A percentile compares a stretch with the other conserved stretches of the same genome.
These are phyloP conservation scores for Octodonta nipae DNA, from an alignment of 2,888 invertebrate genomes.

Conservation along the genomic window DNA sequence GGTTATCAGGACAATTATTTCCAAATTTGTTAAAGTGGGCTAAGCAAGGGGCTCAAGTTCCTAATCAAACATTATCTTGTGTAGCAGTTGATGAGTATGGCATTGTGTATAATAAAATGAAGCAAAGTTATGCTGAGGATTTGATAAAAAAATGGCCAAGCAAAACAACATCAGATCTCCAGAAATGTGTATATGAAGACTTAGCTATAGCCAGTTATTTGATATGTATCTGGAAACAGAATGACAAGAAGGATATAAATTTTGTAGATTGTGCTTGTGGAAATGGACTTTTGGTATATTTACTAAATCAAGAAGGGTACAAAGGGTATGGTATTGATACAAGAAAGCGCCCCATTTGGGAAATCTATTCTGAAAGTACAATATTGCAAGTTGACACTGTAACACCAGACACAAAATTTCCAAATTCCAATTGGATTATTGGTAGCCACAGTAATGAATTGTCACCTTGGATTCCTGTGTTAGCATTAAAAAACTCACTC, in stretches of 20 bases:
- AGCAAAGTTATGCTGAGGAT: slow-evolving; percentile 61
- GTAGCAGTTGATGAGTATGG: slow-evolving; percentile 58
- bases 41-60: slow-evolving; percentile 32
- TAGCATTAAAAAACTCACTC: slow-evolving; percentile 66
- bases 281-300: slow-evolving; percentile 84
- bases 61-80: slow-evolving; percentile 45
- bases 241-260: slow-evolving; percentile 24
- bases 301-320: slow-evolving; percentile 74
- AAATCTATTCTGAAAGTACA: slow-evolving; percentile 52
- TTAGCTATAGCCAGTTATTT: slow-evolving; percentile 85
- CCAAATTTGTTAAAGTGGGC: slow-evolving; percentile 52
- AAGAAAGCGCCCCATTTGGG: slow-evolving; percentile 78
- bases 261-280: slow-evolving; percentile 97
- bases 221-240: slow-evolving; percentile 56
- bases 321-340: slow-evolving; percentile 73
- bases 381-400: slow-evolving; percentile 52
- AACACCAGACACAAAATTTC: slow-evolving; percentile 48
- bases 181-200: slow-evolving; percentile 93
- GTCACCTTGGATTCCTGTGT: slow-evolving; percentile 96
- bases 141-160: slow-evolving; percentile 81
- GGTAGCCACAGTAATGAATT: slow-evolving; percentile 98
- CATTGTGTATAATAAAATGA: slow-evolving; percentile 56
- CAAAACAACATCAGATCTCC: slow-evolving; percentile 81
- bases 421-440: slow-evolving; percentile 81
- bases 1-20: slow-evolving; percentile 45